These are phyloP conservation scores for Vulpes lagopus DNA, from an alignment of 2,113 vertebrate genomes.

Conservation along the genomic window DNA sequence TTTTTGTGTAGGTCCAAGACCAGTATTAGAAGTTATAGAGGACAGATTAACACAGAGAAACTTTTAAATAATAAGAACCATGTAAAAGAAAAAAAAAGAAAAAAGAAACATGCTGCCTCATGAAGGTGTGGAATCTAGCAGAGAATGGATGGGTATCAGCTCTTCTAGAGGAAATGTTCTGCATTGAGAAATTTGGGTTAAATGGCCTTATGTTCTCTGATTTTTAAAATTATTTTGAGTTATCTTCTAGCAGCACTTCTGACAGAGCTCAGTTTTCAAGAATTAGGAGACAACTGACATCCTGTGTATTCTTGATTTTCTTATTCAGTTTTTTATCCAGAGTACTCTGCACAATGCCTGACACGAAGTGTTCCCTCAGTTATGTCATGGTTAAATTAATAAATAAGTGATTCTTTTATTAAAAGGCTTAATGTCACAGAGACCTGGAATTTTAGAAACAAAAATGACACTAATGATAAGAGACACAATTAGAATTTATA, in stretches of 20 bases:
- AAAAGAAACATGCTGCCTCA: neutral
- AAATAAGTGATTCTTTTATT: neutral
- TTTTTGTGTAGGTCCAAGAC: neutral
- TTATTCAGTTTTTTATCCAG: neutral
- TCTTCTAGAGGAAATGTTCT: neutral
- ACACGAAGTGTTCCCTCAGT: neutral
- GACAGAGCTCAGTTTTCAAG: constrained; percentile 44
- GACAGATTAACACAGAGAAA: constrained; percentile 43
- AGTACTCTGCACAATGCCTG: neutral
- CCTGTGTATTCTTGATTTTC: neutral
- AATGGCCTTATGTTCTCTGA: neutral
- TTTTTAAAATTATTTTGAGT: neutral
- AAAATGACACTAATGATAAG: neutral
- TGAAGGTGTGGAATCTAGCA: neutral
- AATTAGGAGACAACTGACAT: neutral
- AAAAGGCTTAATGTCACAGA: constrained; percentile 29
- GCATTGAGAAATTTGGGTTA: constrained; percentile 33
- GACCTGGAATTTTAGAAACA: constrained; percentile 19
- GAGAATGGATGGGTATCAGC: neutral
- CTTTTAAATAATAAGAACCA: neutral
- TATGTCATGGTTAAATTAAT: constrained; percentile 29
- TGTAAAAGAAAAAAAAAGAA: neutral
- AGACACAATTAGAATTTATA: constrained; percentile 37
- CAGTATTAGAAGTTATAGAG: neutral
- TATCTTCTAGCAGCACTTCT: neutral